Percentiles rank a stretch among this genome's conserved stretches.
Conservation (phyloP, 2,797 vertebrate genomes). For the Melopsittacus undulatus region DNA sequence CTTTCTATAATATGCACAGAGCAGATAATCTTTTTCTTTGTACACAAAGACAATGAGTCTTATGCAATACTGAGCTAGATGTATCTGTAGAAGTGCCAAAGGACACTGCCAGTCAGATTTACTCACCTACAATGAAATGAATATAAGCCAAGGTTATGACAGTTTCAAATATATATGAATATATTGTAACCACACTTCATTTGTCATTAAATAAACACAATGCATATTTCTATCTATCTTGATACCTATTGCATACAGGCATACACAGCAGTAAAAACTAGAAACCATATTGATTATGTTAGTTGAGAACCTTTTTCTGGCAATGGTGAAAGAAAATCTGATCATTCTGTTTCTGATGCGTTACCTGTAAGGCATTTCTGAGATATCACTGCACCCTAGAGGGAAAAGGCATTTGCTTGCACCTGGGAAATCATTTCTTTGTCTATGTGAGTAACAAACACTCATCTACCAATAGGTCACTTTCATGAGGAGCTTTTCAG, state of each 20-base stretch:
- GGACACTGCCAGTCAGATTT: neutral
- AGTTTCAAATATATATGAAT: neutral
- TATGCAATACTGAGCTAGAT: neutral
- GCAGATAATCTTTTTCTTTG: fast-evolving
- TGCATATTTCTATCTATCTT: neutral
- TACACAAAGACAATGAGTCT: neutral
- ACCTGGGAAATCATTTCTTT: neutral
- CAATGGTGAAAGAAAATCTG: neutral
- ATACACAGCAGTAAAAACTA: neutral
- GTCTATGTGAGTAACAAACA: neutral
- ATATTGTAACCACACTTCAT: neutral
- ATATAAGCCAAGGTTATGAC: neutral
- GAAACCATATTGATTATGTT: neutral
- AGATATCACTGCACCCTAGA: neutral
- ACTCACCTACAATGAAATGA: neutral
- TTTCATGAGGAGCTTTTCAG: neutral
- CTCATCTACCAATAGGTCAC: neutral
- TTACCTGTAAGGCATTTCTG: neutral
- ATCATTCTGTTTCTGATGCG: neutral
- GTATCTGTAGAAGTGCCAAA: neutral
- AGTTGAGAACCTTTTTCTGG: neutral
- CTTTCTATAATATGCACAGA: neutral
- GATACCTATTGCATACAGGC: neutral
- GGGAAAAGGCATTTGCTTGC: neutral
- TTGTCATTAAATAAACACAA: neutral